These are phyloP conservation scores for Hippocampus barbouri DNA, from an alignment of 2,113 vertebrate species.

Conservation along the genomic window DNA sequence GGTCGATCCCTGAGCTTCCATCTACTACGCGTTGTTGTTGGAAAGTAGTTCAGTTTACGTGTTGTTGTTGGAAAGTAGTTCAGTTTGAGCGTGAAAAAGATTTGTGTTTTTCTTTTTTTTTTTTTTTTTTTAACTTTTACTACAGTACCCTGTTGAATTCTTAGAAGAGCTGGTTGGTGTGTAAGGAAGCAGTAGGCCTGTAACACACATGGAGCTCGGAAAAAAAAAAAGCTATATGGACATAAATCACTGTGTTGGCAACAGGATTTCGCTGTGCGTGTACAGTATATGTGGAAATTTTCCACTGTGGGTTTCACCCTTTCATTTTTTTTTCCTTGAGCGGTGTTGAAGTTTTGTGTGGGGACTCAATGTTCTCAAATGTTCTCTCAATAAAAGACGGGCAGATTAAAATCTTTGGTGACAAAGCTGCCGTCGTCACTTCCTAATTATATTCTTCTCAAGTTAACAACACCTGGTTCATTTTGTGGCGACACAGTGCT, in stretches of 20 bases:
- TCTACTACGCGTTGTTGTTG: background rate
- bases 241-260: conserved; percentile 2
- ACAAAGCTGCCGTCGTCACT: background rate
- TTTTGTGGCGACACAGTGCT: background rate
- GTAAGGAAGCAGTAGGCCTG: background rate
- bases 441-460: background rate
- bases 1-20: too few relatives aligned
- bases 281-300: background rate
- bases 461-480: background rate
- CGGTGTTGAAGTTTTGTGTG: background rate
- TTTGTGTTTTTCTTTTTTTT: too few relatives aligned
- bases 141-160: background rate
- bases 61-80: background rate
- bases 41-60: background rate
- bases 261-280: background rate
- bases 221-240: background rate
- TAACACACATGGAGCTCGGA: background rate
- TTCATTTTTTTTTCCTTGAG: background rate
- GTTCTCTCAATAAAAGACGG: background rate
- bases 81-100: background rate
- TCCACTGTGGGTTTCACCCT: conserved; percentile 2
- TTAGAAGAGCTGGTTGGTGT: background rate
- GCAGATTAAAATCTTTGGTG: background rate
- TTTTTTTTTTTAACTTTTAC: background rate
- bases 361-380: background rate